Conservation (phyloP, 1,140 invertebrate species). For the Microplitis demolitor region DNA sequence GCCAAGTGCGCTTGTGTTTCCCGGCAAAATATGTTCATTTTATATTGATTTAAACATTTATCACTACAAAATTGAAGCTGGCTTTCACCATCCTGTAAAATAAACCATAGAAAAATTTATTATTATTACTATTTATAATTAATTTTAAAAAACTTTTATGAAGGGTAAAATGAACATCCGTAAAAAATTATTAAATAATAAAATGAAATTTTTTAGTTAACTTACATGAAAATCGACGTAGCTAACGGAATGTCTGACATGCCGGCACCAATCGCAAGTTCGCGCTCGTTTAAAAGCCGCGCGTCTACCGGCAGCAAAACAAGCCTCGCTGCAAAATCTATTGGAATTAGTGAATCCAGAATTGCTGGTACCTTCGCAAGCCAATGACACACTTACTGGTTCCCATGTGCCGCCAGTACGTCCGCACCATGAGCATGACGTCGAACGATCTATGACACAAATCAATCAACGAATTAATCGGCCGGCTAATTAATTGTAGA, state of each 20-base stretch:
- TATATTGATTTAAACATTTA: conserved; percentile 93
- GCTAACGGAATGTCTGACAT: conserved; percentile 87
- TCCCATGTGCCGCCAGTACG: conserved; percentile 42
- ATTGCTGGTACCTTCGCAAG: conserved; percentile 25
- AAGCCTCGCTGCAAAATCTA: conserved; percentile 78
- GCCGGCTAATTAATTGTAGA: too few species aligned
- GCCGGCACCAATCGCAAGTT: conserved; percentile 92
- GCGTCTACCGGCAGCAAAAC: conserved; percentile 84
- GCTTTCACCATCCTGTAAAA: conserved; percentile 72
- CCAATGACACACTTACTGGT: conserved; percentile 35
- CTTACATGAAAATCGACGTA: conserved; percentile 82
- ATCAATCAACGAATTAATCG: background rate
- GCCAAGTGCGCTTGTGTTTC: conserved; percentile 89
- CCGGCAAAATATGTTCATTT: conserved; percentile 93
- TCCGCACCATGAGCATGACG: conserved; percentile 49
- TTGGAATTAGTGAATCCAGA: conserved; percentile 36
- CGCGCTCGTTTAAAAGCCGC: conserved; percentile 90
- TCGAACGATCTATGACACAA: conserved; percentile 39
- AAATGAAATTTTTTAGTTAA: background rate
- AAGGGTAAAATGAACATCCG: too few species aligned
- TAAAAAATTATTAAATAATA: too few species aligned
- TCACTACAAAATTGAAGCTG: conserved; percentile 84
- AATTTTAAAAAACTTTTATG: background rate
- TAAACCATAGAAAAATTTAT: background rate
- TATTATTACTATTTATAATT: conserved; percentile 1